Evolutionary conservation across 2,797 vertebrate genomes (phyloP).

Genomic region (Coracias cyanogaster): DNA sequence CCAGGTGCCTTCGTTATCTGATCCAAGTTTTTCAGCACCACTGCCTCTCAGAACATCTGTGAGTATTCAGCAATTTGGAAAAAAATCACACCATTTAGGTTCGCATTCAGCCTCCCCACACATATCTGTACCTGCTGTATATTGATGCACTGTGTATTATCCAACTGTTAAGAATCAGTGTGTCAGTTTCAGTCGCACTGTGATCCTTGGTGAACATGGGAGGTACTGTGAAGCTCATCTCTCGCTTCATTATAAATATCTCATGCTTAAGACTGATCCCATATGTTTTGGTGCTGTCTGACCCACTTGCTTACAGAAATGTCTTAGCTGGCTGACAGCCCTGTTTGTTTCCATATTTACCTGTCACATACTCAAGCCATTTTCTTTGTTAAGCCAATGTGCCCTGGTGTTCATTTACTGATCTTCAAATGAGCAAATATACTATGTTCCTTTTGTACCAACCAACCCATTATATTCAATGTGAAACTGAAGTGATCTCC

Average conservation of each 20-base stretch:
- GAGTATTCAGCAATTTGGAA: not conserved
- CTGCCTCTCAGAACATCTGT: not conserved
- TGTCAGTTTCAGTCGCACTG: not conserved
- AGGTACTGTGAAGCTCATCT: not conserved
- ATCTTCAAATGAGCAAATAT: not conserved
- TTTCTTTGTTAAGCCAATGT: not conserved
- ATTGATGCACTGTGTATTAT: not conserved
- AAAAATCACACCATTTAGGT: not conserved
- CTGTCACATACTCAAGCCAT: not conserved
- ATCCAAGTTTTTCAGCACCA: not conserved
- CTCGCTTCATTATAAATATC: constrained; percentile 28
- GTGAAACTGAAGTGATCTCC: not conserved
- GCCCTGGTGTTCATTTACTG: not conserved
- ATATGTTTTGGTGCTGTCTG: constrained; percentile 22
- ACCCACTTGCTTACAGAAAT: constrained; percentile 39
- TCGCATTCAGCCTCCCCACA: not conserved
- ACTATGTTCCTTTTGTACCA: not conserved
- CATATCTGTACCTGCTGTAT: not conserved
- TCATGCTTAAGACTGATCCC: constrained; percentile 8
- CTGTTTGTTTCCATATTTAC: not conserved
- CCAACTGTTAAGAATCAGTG: not conserved
- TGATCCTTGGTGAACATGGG: not conserved
- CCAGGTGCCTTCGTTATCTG: not conserved
- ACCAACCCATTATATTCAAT: not conserved
- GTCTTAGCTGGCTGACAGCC: constrained; percentile 5